phyloP scores from a whole-genome alignment of 2,113 vertebrate genomes.

The Desmodus rotundus region DNA sequence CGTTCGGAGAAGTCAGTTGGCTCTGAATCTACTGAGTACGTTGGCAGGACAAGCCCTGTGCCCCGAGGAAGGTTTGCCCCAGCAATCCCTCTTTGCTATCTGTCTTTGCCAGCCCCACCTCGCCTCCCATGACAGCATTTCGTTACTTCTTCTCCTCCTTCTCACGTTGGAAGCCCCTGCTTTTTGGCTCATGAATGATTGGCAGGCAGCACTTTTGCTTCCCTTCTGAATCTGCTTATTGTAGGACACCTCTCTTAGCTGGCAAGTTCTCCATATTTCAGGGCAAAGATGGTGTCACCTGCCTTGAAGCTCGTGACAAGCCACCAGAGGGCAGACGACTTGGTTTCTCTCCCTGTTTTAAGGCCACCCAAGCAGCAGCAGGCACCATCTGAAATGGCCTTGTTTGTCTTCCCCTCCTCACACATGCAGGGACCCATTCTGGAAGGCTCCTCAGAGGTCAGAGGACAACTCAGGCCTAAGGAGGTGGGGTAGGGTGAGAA shows the following conservation, averaged over 20 bases:
- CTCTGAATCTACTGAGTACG: not conserved
- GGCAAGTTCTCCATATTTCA: not conserved
- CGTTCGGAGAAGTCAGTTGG: not conserved
- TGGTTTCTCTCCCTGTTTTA: not conserved
- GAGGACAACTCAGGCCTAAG: not conserved
- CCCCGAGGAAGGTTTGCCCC: not conserved
- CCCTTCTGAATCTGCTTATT: not conserved
- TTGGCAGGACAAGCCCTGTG: not conserved
- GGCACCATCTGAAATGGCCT: not conserved
- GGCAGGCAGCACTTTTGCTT: not conserved
- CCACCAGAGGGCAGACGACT: not conserved
- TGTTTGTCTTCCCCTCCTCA: not conserved
- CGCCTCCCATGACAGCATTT: not conserved
- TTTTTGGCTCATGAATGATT: not conserved
- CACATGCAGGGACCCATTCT: not conserved
- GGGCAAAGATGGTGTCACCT: not conserved
- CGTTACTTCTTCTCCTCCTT: not conserved
- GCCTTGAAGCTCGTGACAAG: not conserved
- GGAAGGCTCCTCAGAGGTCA: not conserved
- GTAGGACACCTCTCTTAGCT: not conserved
- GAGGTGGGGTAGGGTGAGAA: not conserved
- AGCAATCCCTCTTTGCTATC: not conserved
- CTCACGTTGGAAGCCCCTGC: not conserved
- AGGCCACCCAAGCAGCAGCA: not conserved
- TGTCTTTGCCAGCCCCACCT: not conserved